Percentiles rank a stretch among this genome's conserved stretches.
phyloP scores from a whole-genome alignment of 2,888 invertebrate genomes.

The Cantharis lateralis region DNA sequence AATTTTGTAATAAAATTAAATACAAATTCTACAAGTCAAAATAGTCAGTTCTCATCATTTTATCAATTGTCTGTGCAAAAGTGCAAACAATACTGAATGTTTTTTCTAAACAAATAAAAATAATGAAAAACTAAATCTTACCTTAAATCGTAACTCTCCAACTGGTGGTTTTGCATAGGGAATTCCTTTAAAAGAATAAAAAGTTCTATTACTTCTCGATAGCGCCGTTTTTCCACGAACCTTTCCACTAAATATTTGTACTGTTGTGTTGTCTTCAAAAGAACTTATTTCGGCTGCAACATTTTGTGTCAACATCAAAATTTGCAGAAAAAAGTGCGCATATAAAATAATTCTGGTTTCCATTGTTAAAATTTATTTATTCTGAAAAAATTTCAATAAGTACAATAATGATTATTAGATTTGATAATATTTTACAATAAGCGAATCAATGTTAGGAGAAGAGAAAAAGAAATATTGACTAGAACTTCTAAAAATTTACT shows the following conservation, averaged over 20 bases:
- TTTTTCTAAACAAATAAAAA: not conserved
- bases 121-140: not conserved
- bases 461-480: too few species aligned
- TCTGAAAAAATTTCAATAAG: not conserved
- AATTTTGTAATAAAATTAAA: too few species aligned
- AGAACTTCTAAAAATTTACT: too few species aligned
- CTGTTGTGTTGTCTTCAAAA: not conserved
- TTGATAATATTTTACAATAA: not conserved
- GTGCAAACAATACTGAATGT: too few species aligned
- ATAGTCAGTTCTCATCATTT: too few species aligned
- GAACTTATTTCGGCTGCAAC: not conserved
- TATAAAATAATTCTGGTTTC: not conserved
- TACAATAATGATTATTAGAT: not conserved
- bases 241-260: slow-evolving; percentile 6
- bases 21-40: too few species aligned
- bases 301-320: not conserved
- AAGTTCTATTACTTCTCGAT: not conserved
- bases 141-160: slow-evolving; percentile 20
- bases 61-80: too few species aligned
- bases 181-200: slow-evolving; percentile 19
- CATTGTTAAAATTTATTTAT: not conserved
- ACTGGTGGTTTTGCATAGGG: slow-evolving; percentile 22
- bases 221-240: not conserved
- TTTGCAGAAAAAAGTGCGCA: not conserved
- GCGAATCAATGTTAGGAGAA: not conserved